Conservation (phyloP, 1,140 invertebrate genomes). For the Bemisia tabaci region DNA sequence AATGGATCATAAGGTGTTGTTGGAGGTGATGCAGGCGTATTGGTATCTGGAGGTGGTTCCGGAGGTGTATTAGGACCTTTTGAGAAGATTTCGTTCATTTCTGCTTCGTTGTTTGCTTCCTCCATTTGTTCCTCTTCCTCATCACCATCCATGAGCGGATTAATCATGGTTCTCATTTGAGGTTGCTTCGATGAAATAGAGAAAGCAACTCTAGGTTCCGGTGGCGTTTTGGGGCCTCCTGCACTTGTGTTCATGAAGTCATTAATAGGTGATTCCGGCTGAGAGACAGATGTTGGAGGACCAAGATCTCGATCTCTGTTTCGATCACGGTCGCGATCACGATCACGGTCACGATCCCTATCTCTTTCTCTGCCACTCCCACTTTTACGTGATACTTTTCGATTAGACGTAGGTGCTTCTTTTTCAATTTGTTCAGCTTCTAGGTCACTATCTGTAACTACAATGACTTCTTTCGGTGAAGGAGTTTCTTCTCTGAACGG, state of each 20-base stretch:
- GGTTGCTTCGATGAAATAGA: constrained; percentile 43
- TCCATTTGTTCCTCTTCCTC: constrained; percentile 18
- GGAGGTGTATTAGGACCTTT: constrained; percentile 49
- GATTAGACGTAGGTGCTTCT: constrained; percentile 27
- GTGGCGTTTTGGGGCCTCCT: constrained; percentile 55
- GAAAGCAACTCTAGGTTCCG: constrained; percentile 56
- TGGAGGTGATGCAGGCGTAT: constrained; percentile 36
- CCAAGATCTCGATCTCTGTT: not conserved
- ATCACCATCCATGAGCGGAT: constrained; percentile 43
- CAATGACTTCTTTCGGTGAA: constrained; percentile 62
- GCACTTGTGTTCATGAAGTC: constrained; percentile 9
- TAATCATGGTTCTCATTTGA: constrained; percentile 40
- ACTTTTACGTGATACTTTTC: not conserved
- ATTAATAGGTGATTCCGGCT: constrained; percentile 16
- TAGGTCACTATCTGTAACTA: constrained; percentile 66
- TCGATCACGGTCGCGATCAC: not conserved
- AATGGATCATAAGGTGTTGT: constrained; percentile 70
- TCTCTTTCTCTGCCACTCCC: constrained; percentile 12
- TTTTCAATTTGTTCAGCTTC: constrained; percentile 31
- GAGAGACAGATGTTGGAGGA: constrained; percentile 6
- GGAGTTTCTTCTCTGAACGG: constrained; percentile 64
- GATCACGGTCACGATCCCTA: constrained; percentile 8
- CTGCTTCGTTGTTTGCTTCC: constrained; percentile 32
- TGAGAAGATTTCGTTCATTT: constrained; percentile 29
- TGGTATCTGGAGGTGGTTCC: constrained; percentile 35